Conservation (phyloP, 2,888 invertebrate genomes). For the Yponomeuta plumbellus region DNA sequence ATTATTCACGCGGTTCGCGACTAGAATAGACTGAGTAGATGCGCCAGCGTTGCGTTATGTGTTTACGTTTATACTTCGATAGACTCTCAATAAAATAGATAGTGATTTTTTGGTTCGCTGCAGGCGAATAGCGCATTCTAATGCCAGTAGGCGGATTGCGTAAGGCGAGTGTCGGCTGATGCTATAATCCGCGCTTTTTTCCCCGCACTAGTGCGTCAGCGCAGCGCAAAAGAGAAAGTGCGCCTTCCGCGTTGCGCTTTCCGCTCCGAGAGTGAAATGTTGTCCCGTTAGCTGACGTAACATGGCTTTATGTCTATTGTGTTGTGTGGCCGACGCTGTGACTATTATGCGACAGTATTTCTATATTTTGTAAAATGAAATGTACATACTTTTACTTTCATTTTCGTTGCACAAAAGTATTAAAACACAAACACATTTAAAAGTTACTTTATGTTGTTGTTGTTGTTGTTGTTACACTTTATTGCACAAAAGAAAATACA, state of each 20-base stretch:
- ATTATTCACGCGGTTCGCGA: neutral
- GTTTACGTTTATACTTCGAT: neutral
- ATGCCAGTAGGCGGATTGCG: neutral
- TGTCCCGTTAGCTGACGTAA: conserved; percentile 73
- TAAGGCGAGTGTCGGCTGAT: conserved; percentile 4
- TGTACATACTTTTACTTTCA: neutral
- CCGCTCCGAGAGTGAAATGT: conserved; percentile 73
- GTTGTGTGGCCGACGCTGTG: neutral
- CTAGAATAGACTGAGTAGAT: conserved; percentile 1
- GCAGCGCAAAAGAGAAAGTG: conserved; percentile 72
- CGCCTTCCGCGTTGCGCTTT: conserved; percentile 72
- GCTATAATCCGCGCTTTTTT: conserved; percentile 20
- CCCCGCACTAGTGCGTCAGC: conserved; percentile 19
- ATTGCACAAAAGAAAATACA: too few species aligned
- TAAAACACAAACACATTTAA: neutral
- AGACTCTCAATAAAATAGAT: neutral
- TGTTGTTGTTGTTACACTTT: too few species aligned
- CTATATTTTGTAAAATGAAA: neutral
- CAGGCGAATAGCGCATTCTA: neutral
- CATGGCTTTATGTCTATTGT: conserved; percentile 28
- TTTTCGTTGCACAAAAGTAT: neutral
- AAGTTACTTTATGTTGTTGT: too few species aligned
- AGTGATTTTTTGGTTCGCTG: neutral
- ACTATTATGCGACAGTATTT: conserved; percentile 38
- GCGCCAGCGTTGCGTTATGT: neutral